phyloP scores from a whole-genome alignment of 1,140 invertebrate species.

The Proales similis region DNA sequence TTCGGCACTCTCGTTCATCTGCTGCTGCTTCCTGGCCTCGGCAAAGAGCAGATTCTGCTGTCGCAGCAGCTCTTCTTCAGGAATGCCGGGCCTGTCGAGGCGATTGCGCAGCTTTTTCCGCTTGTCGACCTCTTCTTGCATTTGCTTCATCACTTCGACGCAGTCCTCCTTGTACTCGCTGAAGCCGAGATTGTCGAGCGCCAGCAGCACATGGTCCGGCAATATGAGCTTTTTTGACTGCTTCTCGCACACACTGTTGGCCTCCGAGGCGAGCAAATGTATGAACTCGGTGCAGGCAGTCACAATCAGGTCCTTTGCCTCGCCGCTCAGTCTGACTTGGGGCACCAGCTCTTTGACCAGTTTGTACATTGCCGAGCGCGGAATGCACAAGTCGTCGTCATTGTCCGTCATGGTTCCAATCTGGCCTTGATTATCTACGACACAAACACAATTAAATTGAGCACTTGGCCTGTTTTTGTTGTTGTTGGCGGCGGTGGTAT shows the following conservation, averaged over 20 bases:
- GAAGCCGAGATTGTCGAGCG: conserved; percentile 84
- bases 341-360: conserved; percentile 35
- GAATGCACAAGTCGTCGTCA: conserved; percentile 37
- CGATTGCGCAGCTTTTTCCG: conserved; percentile 81
- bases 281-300: conserved; percentile 38
- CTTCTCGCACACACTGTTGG: conserved; percentile 36
- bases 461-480: too few relatives aligned
- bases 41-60: conserved; percentile 98
- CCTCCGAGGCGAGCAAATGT: background rate
- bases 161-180: conserved; percentile 84
- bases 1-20: conserved; percentile 36
- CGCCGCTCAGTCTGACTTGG: conserved; percentile 18
- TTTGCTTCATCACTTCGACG: conserved; percentile 83
- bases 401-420: conserved; percentile 33
- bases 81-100: conserved; percentile 90
- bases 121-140: conserved; percentile 89
- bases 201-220: conserved; percentile 55
- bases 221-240: conserved; percentile 36
- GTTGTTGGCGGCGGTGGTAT: too few relatives aligned
- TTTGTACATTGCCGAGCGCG: conserved; percentile 37
- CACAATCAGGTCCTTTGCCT: conserved; percentile 37
- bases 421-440: too few relatives aligned
- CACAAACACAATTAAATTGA: too few relatives aligned
- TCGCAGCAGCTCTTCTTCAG: conserved; percentile 87
- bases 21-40: conserved; percentile 57